Evolutionary conservation across 1,140 invertebrate genomes (phyloP).

Genomic region (Brachionus angularis): DNA sequence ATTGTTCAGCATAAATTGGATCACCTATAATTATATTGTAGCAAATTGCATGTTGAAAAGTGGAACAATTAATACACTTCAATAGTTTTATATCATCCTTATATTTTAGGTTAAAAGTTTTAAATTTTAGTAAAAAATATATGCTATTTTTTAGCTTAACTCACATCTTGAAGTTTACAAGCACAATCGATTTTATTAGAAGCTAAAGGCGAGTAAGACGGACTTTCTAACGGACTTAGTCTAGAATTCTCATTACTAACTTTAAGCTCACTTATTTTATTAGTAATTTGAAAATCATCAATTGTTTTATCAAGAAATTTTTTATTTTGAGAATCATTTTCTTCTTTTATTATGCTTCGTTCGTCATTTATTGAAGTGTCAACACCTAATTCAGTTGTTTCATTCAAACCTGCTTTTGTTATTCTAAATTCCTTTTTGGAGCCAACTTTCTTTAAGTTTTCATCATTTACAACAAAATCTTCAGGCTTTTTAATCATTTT

Average conservation of each 20-base stretch:
- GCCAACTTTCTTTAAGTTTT: neutral
- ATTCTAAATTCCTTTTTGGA: too few species aligned
- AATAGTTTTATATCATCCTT: conserved; percentile 3
- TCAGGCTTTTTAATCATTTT: conserved; percentile 6
- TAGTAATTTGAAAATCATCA: too few species aligned
- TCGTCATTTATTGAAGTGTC: neutral
- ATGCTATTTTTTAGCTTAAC: conserved; percentile 11
- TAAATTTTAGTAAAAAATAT: neutral
- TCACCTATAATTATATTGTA: conserved; percentile 10
- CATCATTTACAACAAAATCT: conserved; percentile 15
- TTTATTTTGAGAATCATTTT: neutral
- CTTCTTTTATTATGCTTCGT: neutral
- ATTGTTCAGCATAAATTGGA: neutral
- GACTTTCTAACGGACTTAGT: too few species aligned
- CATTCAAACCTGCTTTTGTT: neutral
- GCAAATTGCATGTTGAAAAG: conserved; percentile 9
- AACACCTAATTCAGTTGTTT: neutral
- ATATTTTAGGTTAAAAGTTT: too few species aligned
- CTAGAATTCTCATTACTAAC: too few species aligned
- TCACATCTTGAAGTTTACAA: neutral
- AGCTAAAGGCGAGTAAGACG: neutral
- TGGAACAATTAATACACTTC: neutral
- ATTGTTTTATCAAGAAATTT: neutral
- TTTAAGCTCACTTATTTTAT: neutral
- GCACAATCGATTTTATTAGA: neutral